phyloP scores from a whole-genome alignment of 1,140 invertebrate genomes.

The Megathymus violae region DNA sequence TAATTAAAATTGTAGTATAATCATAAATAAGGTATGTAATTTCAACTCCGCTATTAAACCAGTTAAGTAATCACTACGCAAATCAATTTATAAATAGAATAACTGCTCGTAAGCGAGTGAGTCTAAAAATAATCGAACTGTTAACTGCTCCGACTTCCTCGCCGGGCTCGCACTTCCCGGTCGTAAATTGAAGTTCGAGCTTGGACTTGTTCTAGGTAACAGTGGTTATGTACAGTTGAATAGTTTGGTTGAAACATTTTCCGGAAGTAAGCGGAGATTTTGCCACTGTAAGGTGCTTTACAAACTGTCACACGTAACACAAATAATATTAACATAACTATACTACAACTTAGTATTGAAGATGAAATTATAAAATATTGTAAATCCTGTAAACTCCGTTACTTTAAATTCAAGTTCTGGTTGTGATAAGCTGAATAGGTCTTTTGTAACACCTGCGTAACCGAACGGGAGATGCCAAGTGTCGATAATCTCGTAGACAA shows the following conservation, averaged over 20 bases:
- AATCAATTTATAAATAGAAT: conserved; percentile 17
- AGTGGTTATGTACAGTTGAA: too few relatives aligned
- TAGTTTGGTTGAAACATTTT: too few relatives aligned
- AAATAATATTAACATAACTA: too few relatives aligned
- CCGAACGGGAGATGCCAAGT: conserved; percentile 21
- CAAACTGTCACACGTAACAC: too few relatives aligned
- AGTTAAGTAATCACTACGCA: not conserved
- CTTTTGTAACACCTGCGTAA: conserved; percentile 31
- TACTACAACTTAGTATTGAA: too few relatives aligned
- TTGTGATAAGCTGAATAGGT: conserved; percentile 2
- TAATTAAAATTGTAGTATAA: too few relatives aligned
- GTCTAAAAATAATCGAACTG: conserved; percentile 25
- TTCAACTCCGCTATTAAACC: not conserved
- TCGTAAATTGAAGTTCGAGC: conserved; percentile 19
- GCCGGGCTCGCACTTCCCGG: conserved; percentile 4
- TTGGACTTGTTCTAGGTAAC: conserved; percentile 6
- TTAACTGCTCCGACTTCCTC: conserved; percentile 18
- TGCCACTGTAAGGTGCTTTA: too few relatives aligned
- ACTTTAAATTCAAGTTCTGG: conserved; percentile 9
- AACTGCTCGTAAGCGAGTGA: not conserved
- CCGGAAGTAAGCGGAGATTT: too few relatives aligned
- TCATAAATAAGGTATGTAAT: too few relatives aligned
- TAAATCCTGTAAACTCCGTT: conserved; percentile 3
- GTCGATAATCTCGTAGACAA: conserved; percentile 30
- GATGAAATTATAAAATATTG: not conserved